phyloP scores from a whole-genome alignment of 2,113 vertebrate genomes.

The Antennarius striatus region DNA sequence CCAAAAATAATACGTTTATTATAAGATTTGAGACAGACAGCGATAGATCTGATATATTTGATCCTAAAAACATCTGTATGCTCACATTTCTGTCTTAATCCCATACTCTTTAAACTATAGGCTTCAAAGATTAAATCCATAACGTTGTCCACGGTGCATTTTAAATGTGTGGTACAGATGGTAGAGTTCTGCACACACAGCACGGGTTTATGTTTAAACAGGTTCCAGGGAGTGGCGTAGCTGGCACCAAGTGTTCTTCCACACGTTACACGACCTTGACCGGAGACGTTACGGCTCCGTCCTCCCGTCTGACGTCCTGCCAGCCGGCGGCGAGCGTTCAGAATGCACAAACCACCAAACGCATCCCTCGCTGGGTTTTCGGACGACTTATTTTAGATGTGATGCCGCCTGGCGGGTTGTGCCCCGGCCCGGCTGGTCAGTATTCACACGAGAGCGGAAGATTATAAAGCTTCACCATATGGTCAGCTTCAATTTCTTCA shows the following conservation, averaged over 20 bases:
- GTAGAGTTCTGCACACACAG: not conserved
- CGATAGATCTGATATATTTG: too few relatives aligned
- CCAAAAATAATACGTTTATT: too few relatives aligned
- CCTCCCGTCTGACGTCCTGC: slow-evolving; percentile 42
- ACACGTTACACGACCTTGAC: slow-evolving; percentile 22
- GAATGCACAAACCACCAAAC: slow-evolving; percentile 15
- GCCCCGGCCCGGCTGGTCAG: slow-evolving; percentile 17
- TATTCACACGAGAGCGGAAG: slow-evolving; percentile 30
- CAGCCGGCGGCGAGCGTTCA: slow-evolving; percentile 31
- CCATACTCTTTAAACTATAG: not conserved
- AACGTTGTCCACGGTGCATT: not conserved
- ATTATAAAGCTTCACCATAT: slow-evolving; percentile 40
- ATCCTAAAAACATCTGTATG: too few relatives aligned
- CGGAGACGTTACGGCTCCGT: slow-evolving; percentile 17
- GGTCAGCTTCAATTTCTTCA: slow-evolving; percentile 39
- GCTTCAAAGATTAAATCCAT: not conserved
- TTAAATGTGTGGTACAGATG: not conserved
- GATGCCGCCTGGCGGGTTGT: slow-evolving; percentile 32
- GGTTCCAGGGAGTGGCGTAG: slow-evolving; percentile 21
- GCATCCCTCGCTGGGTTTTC: slow-evolving; percentile 13
- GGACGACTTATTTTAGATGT: slow-evolving; percentile 25
- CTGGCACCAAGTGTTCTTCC: slow-evolving; percentile 2
- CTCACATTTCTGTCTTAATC: too few relatives aligned
- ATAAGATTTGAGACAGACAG: too few relatives aligned
- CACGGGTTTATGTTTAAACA: slow-evolving; percentile 13